Base-by-base conservation (phyloP, 2,113 vertebrate genomes). In the Nyctibius bracteatus region DNA sequence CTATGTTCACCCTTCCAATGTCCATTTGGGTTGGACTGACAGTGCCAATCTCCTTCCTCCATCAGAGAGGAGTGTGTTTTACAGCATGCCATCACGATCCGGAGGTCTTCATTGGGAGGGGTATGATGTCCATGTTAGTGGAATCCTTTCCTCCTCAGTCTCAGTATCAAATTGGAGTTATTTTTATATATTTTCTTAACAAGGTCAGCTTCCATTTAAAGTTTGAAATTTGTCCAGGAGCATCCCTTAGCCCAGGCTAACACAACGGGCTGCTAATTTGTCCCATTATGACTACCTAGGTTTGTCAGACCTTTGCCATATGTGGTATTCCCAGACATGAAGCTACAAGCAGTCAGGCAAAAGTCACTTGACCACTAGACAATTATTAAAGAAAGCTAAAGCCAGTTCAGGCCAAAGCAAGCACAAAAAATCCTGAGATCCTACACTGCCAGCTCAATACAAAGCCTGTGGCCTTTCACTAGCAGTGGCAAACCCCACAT, bases 271-370 rank as follows among this genome's bases (percentile, higher is more conserved):
- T 83, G 10, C 27, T 83, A 47, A 72, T 6, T 21, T 80, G 23
- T 30, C 17, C 44, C 31, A 20, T 0, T 0, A 27, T 62, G 33
- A 31, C 46, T 66, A 28, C 21, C n/a, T 44, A n/a, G 5, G 12
- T 52, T 80, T 82, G 10, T 68, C 39, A 57, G 17, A 49, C 21
- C 15, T 73, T 81, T 61, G 30, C n/a, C 57, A 71, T 3, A 17
- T 8, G 13, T 24, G 39, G 5, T 30, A 55, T 68, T 84, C 33
- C 28, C 44, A 57, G 47, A 51, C 14, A 27, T 22, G 37, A 58
- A 49, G 25, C 37, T 62, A 35, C 9, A 70, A 66, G 24, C 8
- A 12, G 19, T 27, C 17, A 65, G 39, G 6, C 21, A 81, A 55
- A 86, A 85, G n/a, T n/a, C 24, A 30, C 17, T 61, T 66, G 55